A percentile compares a stretch with the other conserved stretches of the same genome.
These are phyloP conservation scores for Drosophila prostipennis DNA, from an alignment of 2,888 invertebrate genomes.

Conservation along the genomic window DNA sequence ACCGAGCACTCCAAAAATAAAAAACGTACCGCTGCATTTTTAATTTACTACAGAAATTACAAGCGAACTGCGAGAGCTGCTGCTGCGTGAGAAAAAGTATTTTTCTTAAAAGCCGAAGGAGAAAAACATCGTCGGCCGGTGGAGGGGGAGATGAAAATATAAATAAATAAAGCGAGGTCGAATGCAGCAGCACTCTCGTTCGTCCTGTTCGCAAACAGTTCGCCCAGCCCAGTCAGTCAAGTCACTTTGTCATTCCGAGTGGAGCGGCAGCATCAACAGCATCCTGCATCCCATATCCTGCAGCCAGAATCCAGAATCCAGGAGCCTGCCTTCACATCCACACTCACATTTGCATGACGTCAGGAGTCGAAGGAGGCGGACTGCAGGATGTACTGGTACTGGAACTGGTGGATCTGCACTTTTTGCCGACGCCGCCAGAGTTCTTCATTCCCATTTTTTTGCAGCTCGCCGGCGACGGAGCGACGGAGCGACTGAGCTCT, in stretches of 20 bases:
- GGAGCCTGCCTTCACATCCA: constrained; percentile 9
- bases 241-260: constrained; percentile 74
- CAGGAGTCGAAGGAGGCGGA: constrained; percentile 63
- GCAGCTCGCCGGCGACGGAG: constrained; percentile 36
- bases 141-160: constrained; percentile 63
- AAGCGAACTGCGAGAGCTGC: constrained; percentile 41
- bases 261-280: constrained; percentile 47
- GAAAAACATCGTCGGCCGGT: constrained; percentile 23
- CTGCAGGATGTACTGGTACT: constrained; percentile 11
- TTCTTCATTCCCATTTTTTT: constrained; percentile 39
- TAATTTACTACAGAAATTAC: constrained; percentile 76
- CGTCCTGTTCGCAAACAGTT: constrained; percentile 35
- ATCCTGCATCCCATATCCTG: constrained; percentile 33
- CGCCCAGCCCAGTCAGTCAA: constrained; percentile 59
- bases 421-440: constrained; percentile 46
- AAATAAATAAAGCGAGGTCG: constrained; percentile 80
- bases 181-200: constrained; percentile 52
- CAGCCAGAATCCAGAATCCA: background rate
- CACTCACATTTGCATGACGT: constrained; percentile 74
- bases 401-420: constrained; percentile 26
- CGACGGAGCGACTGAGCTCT: constrained; percentile 48
- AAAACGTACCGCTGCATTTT: constrained; percentile 67
- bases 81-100: constrained; percentile 58
- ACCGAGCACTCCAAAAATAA: constrained; percentile 54
- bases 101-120: constrained; percentile 57